Base-by-base conservation (phyloP, 2,888 invertebrate species). In the Stenurella melanura region DNA sequence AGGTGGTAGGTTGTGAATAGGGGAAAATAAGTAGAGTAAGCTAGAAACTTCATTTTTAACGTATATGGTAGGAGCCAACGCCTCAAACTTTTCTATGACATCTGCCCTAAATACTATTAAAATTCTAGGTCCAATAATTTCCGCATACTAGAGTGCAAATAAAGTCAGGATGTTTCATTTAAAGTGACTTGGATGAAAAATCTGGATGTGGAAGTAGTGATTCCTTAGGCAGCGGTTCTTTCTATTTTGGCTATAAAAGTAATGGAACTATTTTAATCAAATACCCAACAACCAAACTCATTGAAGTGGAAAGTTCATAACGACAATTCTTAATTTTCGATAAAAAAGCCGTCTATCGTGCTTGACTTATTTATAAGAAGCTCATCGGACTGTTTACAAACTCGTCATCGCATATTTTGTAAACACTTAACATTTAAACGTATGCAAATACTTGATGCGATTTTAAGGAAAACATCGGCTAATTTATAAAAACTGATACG, bases 371-470 rank as follows among this genome's bases (percentile, higher is more conserved):
- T 50, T 50, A 50, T 50, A 50, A n/a, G n/a, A 50, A 15, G 15
- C n/a, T 6, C 15, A 50, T n/a, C n/a, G 50, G 50, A 50, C 38
- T 64, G 64, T 64, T 64, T 64, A 42, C 64, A 11, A 17, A 38
- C 42, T 42, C 15, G 64, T 19, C 61, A 61, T 12, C 12, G 21
- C 12, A 42, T 64, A 64, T 64, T 64, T 64, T 64, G 64, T 42
- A 64, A 64, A 64, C 64, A 64, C 64, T 42, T 64, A 64, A 42
- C 19, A 64, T 64, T 38, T 42, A 64, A 64, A 64, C 42, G 64
- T 42, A 64, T 64, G 64, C 64, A 64, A 64, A 64, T 64, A 64
- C 50, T 64, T 64, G 42, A 64, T 64, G 42, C 42, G 42, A 42
- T 11, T 12, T n/a, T 12, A 64, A 64, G 12, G 42, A 64, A 64